Conservation (phyloP, 2,113 vertebrate genomes). For the Andinoacara biseriatus region DNA sequence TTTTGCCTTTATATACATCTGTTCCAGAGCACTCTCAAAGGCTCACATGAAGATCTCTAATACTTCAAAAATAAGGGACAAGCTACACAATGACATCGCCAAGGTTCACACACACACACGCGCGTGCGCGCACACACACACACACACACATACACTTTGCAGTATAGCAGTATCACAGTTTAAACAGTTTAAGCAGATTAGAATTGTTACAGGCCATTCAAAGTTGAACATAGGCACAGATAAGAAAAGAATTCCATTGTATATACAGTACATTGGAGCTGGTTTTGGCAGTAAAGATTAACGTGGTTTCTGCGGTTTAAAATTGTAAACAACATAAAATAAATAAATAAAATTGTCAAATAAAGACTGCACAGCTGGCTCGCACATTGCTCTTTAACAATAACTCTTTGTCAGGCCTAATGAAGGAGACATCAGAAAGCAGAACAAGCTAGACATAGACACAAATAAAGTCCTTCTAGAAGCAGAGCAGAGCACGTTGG, state of each 20-base stretch:
- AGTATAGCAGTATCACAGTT: not conserved
- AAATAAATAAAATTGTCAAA: too few relatives aligned
- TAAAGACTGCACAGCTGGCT: not conserved
- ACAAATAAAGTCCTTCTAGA: not conserved
- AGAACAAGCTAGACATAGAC: not conserved
- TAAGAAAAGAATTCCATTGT: not conserved
- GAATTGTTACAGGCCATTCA: not conserved
- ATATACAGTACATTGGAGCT: not conserved
- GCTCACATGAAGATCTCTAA: constrained; percentile 80
- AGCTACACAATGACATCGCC: constrained; percentile 79
- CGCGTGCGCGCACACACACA: not conserved
- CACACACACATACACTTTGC: not conserved
- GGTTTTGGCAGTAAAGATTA: not conserved
- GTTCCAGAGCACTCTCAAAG: constrained; percentile 78
- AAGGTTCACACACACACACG: constrained; percentile 61
- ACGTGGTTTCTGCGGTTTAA: not conserved
- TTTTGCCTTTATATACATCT: not conserved
- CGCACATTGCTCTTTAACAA: not conserved
- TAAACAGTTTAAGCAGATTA: not conserved
- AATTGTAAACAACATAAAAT: not conserved
- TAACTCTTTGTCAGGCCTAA: not conserved
- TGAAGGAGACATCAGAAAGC: not conserved
- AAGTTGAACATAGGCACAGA: not conserved
- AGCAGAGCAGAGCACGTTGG: not conserved
- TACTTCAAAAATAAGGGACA: constrained; percentile 77